Base-by-base conservation (phyloP, 2,797 vertebrate species). In the Platyrinchus mystaceus region DNA sequence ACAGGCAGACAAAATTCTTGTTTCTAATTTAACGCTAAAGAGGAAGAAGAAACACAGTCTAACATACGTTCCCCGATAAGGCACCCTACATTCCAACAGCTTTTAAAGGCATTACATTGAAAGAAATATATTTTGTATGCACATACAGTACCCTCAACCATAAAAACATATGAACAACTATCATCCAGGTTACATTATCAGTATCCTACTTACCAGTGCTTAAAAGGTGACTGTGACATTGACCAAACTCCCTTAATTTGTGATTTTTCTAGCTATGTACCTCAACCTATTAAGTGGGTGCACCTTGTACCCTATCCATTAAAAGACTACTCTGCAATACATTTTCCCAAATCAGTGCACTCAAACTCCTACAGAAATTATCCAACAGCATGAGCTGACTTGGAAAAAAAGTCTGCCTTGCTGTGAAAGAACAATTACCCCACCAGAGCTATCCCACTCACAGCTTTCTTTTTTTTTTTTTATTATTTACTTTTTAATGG, bases 341-440 rank as follows among this genome's bases (percentile, higher is more conserved):
- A 73, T 89, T 89, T 87, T 66, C 71, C 91, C 94, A 96, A 96
- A 95, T 94, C 87, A 97, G 84, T 53, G 78, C 95, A 96, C 95
- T 98, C 95, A 92, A 96, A 95, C 94, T 97, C 92, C 60, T 96
- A 84, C 76, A 90, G 92, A 96, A 94, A 97, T 95, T 96, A 96
- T 77, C 83, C 94, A 97, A 95, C 95, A 96, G 95, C 96, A 95
- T 96, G 96, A 97, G 94, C 50, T 82, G 80, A 82, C 44, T 86
- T 59, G 28, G 59, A 67, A 96, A 89, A 91, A 85, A 87, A 88
- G 95, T 88, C 95, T 92, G 37, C 91, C 95, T 96, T 97, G 97
- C 96, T 97, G 94, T 95, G 96, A 62, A 52, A 96, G 94, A 94
- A 87, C 90, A 87, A 94, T 95, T 78, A 92, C 78, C 91, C 94